These are phyloP conservation scores for Manis crassicaudata DNA, from an alignment of 2,797 vertebrate genomes.

Conservation along the genomic window DNA sequence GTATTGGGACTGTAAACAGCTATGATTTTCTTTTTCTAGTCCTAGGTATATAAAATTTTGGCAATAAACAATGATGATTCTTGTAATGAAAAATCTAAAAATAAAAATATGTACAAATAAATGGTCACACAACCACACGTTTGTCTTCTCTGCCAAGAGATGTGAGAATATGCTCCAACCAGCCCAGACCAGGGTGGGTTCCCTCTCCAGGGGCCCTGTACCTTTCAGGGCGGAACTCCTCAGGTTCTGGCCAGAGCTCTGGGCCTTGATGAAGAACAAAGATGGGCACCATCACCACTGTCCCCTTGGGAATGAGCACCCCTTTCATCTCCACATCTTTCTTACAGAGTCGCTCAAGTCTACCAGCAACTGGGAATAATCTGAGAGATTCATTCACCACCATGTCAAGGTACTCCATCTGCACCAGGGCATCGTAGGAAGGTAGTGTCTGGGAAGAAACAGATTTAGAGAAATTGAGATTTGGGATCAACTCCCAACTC, in stretches of 20 bases:
- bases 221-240: conserved; percentile 88
- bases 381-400: conserved; percentile 81
- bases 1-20: too few species aligned
- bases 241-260: conserved; percentile 80
- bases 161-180: background rate
- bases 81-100: too few species aligned
- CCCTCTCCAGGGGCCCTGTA: conserved; percentile 50
- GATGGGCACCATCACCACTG: conserved; percentile 67
- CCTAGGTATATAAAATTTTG: too few species aligned
- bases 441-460: conserved; percentile 73
- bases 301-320: conserved; percentile 82
- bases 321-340: conserved; percentile 83
- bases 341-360: conserved; percentile 85
- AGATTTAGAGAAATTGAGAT: background rate
- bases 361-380: conserved; percentile 73
- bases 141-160: background rate
- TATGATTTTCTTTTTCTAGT: too few species aligned
- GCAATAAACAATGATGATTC: too few species aligned
- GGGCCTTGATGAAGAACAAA: conserved; percentile 73
- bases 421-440: conserved; percentile 78
- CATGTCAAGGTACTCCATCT: conserved; percentile 89
- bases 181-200: too few species aligned
- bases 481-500: background rate
- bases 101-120: too few species aligned
- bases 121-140: too few species aligned